These are phyloP conservation scores for Pantherophis vulpinus DNA, from an alignment of 2,797 vertebrate genomes.

Conservation along the genomic window DNA sequence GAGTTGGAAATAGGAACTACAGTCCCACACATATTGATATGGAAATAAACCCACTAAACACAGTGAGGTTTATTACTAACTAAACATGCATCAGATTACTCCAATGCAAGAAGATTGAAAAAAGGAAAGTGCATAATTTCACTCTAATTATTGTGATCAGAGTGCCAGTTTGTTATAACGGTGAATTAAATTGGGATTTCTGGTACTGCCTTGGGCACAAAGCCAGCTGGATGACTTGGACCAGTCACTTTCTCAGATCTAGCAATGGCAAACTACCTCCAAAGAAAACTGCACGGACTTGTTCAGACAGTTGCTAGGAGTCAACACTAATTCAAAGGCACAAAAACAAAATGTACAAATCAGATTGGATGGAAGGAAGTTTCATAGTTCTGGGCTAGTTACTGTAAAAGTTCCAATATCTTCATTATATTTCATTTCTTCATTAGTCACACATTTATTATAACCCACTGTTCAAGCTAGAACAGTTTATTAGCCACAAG, in stretches of 20 bases:
- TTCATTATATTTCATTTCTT: constrained; percentile 3
- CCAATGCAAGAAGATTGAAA: not conserved
- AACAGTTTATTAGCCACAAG: not conserved
- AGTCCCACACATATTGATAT: not conserved
- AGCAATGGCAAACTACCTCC: not conserved
- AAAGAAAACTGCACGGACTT: not conserved
- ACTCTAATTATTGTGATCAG: not conserved
- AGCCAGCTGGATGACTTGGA: not conserved
- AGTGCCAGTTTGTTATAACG: not conserved
- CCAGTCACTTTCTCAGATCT: not conserved
- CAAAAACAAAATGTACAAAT: not conserved
- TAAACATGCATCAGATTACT: not conserved
- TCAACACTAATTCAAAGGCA: not conserved
- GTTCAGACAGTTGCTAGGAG: not conserved
- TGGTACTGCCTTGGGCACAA: not conserved
- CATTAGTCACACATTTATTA: not conserved
- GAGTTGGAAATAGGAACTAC: not conserved
- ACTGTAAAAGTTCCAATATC: not conserved
- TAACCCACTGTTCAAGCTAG: not conserved
- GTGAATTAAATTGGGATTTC: not conserved
- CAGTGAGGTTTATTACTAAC: not conserved
- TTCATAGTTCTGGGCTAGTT: not conserved
- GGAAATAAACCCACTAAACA: not conserved
- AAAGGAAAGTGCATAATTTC: not conserved
- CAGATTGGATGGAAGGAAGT: not conserved